Evolutionary conservation across 2,797 vertebrate species (phyloP).

Genomic region (Siniperca undulata): DNA sequence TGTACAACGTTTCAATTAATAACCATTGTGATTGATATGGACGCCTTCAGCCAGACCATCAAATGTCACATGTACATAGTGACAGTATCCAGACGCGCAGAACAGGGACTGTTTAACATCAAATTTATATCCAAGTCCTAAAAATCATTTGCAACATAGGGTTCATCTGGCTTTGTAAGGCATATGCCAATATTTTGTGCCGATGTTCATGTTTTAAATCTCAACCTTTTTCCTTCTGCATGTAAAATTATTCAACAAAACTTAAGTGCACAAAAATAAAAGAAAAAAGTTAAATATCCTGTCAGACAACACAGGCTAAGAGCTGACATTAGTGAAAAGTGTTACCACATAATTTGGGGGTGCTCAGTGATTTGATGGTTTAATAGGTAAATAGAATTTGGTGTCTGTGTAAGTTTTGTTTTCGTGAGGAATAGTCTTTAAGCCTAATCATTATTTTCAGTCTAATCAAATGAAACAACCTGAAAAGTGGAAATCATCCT

Average conservation of each 20-base stretch:
- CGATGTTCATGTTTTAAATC: neutral
- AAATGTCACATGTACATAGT: constrained; percentile 63
- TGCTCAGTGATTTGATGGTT: neutral
- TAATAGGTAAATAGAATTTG: neutral
- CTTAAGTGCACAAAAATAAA: neutral
- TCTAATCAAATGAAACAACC: neutral
- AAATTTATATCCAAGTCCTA: neutral
- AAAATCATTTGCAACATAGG: neutral
- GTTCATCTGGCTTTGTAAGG: neutral
- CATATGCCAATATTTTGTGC: neutral
- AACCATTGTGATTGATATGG: neutral
- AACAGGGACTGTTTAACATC: constrained; percentile 1
- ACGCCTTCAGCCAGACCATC: neutral
- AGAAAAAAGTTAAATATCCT: neutral
- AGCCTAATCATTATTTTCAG: neutral
- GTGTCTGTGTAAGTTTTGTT: too few relatives aligned
- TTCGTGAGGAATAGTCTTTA: neutral
- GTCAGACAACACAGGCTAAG: neutral
- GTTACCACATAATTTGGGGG: neutral
- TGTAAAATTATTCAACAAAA: neutral
- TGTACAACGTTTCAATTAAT: neutral
- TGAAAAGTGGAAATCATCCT: neutral
- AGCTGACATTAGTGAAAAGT: neutral
- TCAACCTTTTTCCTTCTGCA: neutral
- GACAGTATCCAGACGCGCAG: neutral